Evolutionary conservation across 2,113 vertebrate species (phyloP).

Genomic region (Upupa epops): DNA sequence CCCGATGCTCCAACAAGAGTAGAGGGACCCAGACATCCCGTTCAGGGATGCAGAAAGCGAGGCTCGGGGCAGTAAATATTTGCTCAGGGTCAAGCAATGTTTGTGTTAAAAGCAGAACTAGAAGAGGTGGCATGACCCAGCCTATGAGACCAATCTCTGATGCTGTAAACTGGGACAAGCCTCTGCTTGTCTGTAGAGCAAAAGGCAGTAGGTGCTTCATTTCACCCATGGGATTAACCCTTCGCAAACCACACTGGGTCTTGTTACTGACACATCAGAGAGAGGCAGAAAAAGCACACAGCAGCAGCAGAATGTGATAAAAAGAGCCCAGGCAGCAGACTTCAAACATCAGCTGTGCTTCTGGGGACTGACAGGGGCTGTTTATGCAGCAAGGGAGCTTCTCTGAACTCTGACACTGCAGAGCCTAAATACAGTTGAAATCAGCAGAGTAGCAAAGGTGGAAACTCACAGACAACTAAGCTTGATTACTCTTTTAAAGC

Average conservation of each 20-base stretch:
- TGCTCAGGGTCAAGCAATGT: neutral
- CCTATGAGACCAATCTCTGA: neutral
- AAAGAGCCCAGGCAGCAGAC: neutral
- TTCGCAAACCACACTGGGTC: neutral
- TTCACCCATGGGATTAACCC: neutral
- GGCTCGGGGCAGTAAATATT: neutral
- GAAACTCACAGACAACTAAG: neutral
- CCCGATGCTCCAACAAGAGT: neutral
- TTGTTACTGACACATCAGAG: neutral
- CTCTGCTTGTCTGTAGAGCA: neutral
- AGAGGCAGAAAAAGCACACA: neutral
- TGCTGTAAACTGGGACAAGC: neutral
- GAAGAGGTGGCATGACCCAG: neutral
- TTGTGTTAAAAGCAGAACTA: neutral
- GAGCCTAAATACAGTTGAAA: neutral
- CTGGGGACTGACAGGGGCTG: neutral
- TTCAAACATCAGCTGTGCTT: neutral
- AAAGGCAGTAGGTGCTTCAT: neutral
- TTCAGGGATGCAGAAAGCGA: neutral
- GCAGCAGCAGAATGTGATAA: neutral
- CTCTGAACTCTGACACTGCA: neutral
- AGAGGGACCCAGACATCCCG: neutral
- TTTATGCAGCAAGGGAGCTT: neutral
- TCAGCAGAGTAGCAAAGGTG: neutral
- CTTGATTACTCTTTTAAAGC: neutral